A percentile compares a stretch with the other conserved stretches of the same genome.
Evolutionary conservation across 2,797 vertebrate species (phyloP).

Genomic region (Astyanax mexicanus): DNA sequence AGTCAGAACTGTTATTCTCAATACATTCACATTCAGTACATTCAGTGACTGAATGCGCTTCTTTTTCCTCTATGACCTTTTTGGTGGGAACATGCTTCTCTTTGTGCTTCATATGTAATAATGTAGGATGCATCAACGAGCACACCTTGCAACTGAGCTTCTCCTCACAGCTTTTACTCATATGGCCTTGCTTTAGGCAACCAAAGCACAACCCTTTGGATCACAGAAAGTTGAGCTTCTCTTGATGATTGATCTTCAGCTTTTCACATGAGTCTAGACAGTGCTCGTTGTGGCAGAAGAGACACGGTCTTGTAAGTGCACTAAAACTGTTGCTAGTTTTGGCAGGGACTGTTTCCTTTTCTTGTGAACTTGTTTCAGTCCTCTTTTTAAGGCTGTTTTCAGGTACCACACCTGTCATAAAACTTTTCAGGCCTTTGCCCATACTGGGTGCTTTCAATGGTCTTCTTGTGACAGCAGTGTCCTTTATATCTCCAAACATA

Average conservation of each 20-base stretch:
- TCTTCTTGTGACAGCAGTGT: neutral
- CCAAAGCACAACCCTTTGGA: too few species aligned
- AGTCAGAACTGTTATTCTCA: neutral
- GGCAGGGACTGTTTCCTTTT: neutral
- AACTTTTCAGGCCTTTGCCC: too few species aligned
- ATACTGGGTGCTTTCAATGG: too few species aligned
- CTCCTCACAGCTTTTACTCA: neutral
- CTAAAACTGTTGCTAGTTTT: neutral
- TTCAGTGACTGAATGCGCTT: conserved; percentile 5
- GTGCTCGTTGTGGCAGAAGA: too few species aligned
- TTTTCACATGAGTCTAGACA: too few species aligned
- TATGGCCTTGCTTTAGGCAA: too few species aligned
- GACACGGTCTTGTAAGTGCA: too few species aligned
- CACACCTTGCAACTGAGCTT: too few species aligned
- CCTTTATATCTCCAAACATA: conserved; percentile 37
- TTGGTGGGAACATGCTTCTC: neutral
- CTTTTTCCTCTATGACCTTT: neutral
- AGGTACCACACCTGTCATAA: too few species aligned
- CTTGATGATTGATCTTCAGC: too few species aligned
- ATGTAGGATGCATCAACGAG: neutral
- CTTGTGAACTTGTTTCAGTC: neutral
- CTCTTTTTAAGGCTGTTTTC: too few species aligned
- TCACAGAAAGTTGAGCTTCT: too few species aligned
- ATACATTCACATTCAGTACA: neutral
- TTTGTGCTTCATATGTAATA: neutral